Evolutionary conservation across 2,888 invertebrate species (phyloP).

Genomic region (Sussaba pulchella): DNA sequence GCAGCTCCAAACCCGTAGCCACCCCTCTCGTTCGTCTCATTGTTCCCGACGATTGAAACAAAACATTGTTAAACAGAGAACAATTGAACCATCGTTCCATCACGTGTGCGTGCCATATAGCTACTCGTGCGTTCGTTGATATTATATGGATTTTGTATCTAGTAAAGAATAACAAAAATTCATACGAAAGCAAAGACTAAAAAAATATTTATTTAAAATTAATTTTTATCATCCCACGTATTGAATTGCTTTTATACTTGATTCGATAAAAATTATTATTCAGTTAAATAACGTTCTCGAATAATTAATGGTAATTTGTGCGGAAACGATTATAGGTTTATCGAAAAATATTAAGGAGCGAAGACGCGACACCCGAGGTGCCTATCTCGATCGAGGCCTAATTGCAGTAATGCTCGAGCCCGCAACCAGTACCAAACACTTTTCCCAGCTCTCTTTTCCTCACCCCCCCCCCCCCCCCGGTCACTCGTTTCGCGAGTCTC

Average conservation of each 20-base stretch:
- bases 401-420: conserved; percentile 61
- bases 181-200: not conserved
- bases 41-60: conserved; percentile 64
- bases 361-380: conserved; percentile 12
- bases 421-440: conserved; percentile 49
- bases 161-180: not conserved
- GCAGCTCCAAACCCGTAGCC: conserved; percentile 32
- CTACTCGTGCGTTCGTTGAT: not conserved
- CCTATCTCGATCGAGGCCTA: conserved; percentile 63
- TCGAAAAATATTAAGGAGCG: not conserved
- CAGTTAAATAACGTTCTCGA: not conserved
- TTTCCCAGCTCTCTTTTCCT: conserved; percentile 28
- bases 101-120: not conserved
- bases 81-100: conserved; percentile 40
- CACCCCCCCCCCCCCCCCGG: conserved; percentile 36
- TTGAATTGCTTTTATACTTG: too few species aligned
- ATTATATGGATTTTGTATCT: conserved; percentile 17
- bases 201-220: not conserved
- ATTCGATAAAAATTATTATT: too few species aligned
- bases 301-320: too few species aligned
- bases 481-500: not conserved
- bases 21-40: conserved; percentile 43
- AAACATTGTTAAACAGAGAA: conserved; percentile 64
- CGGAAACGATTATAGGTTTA: too few species aligned
- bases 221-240: too few species aligned